phyloP scores from a whole-genome alignment of 2,113 vertebrate species.

The Neolamprologus sp. region DNA sequence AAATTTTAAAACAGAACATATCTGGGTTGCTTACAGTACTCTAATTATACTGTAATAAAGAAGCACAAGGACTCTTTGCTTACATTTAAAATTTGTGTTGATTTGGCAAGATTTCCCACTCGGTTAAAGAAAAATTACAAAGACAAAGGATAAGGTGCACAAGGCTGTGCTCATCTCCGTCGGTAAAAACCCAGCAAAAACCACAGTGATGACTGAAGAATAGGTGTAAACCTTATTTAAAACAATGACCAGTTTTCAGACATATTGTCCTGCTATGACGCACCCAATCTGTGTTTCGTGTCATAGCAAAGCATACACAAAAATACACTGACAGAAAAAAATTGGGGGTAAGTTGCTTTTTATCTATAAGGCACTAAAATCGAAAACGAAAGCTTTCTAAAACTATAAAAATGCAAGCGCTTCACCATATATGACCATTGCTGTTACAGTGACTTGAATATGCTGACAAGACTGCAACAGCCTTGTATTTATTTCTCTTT shows the following conservation, averaged over 20 bases:
- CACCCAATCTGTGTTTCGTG: background rate
- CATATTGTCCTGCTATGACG: background rate
- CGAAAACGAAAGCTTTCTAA: background rate
- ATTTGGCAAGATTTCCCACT: constrained; percentile 24
- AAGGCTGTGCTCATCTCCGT: background rate
- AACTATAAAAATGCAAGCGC: constrained; percentile 18
- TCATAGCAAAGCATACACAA: background rate
- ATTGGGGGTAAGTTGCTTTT: background rate
- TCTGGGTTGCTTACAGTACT: constrained; percentile 21
- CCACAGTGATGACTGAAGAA: background rate
- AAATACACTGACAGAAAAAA: background rate
- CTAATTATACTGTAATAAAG: constrained; percentile 49
- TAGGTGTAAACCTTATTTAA: background rate
- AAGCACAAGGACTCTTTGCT: constrained; percentile 8
- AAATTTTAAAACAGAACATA: constrained; percentile 17
- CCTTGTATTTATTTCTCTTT: background rate
- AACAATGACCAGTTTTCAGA: background rate
- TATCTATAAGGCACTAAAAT: constrained; percentile 58
- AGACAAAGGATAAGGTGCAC: background rate
- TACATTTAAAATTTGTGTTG: constrained; percentile 25
- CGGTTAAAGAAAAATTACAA: constrained; percentile 20
- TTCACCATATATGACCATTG: background rate
- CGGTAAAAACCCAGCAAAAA: background rate
- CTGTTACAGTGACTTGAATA: background rate
- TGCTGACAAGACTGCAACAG: background rate